These are phyloP conservation scores for Pygoscelis antarcticus DNA, from an alignment of 2,113 vertebrate species.

Conservation along the genomic window DNA sequence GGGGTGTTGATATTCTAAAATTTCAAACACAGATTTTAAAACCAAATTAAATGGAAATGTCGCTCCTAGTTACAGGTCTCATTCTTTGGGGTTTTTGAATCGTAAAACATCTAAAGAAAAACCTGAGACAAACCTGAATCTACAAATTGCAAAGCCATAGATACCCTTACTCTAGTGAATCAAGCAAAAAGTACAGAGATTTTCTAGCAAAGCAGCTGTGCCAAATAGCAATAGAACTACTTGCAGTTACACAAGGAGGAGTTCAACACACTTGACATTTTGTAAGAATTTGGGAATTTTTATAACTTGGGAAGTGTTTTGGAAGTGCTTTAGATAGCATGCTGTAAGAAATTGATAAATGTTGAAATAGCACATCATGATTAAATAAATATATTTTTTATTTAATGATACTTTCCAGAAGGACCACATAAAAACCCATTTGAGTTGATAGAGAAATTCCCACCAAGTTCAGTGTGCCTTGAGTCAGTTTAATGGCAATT, in stretches of 20 bases:
- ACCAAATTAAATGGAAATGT: conserved; percentile 17
- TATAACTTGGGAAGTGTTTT: background rate
- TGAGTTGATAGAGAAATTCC: background rate
- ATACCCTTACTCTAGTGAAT: background rate
- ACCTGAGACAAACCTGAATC: background rate
- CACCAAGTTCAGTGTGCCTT: background rate
- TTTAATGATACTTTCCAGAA: background rate
- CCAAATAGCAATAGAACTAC: background rate
- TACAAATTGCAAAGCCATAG: background rate
- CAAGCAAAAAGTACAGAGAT: background rate
- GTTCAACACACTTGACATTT: background rate
- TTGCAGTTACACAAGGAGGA: background rate
- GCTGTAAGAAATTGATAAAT: background rate
- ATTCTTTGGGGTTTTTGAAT: background rate
- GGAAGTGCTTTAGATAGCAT: background rate
- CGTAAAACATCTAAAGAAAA: background rate
- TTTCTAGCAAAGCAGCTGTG: background rate
- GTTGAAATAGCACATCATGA: background rate
- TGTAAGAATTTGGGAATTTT: conserved; percentile 4
- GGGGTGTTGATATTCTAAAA: background rate
- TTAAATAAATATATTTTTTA: background rate
- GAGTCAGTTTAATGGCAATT: background rate
- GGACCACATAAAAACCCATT: background rate
- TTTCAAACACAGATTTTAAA: background rate
- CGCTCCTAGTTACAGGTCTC: background rate